Evolutionary conservation across 1,140 invertebrate species (phyloP).

Genomic region (Eubasilissa regina): DNA sequence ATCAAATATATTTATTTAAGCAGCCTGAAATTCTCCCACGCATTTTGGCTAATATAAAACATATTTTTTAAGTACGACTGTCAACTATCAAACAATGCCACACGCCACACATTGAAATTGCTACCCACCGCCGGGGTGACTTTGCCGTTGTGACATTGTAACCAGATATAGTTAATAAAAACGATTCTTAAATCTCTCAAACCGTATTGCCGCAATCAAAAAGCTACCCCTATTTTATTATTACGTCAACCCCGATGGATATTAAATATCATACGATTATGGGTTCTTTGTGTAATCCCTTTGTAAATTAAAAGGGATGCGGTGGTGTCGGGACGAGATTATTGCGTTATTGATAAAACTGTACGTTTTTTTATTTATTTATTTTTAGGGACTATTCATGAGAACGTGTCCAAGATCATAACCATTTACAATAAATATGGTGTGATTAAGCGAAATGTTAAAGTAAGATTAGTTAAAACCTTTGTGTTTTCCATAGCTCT

Average conservation of each 20-base stretch:
- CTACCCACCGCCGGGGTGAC: not conserved
- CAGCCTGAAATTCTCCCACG: not conserved
- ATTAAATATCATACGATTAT: slow-evolving; percentile 56
- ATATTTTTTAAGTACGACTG: not conserved
- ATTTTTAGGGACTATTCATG: slow-evolving; percentile 21
- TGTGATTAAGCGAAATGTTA: too few species aligned
- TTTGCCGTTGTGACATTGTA: slow-evolving; percentile 21
- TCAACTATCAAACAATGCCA: not conserved
- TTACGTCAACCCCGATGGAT: slow-evolving; percentile 53
- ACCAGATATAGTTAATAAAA: slow-evolving; percentile 56
- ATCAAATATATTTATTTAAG: not conserved
- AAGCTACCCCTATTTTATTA: slow-evolving; percentile 41
- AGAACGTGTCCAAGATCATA: not conserved
- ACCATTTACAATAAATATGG: too few species aligned
- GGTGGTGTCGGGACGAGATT: not conserved
- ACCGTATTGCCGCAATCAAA: slow-evolving; percentile 60
- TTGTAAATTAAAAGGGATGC: slow-evolving; percentile 36
- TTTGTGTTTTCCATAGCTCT: too few species aligned
- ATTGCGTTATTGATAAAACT: slow-evolving; percentile 25
- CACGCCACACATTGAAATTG: slow-evolving; percentile 10
- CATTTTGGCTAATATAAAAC: not conserved
- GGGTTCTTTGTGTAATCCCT: slow-evolving; percentile 51
- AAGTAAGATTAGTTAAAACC: too few species aligned
- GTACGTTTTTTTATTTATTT: slow-evolving; percentile 39
- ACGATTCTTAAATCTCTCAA: slow-evolving; percentile 55